Conservation (phyloP, 2,113 vertebrate species). For the Rhodinocichla rosea region DNA sequence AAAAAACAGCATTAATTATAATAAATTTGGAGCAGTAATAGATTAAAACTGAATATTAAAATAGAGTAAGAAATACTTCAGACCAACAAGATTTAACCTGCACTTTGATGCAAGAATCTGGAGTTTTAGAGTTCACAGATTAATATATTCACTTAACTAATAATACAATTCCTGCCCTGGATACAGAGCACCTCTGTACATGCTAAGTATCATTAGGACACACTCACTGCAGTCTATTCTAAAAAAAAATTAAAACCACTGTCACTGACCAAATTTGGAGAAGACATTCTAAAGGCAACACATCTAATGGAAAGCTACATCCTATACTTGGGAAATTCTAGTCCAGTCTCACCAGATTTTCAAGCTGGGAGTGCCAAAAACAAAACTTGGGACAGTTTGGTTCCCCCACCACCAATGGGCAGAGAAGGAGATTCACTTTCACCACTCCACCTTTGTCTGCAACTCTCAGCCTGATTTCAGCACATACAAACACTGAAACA, state of each 20-base stretch:
- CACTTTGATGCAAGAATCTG: neutral
- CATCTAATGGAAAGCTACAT: neutral
- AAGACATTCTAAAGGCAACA: neutral
- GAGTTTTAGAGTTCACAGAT: neutral
- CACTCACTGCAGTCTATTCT: neutral
- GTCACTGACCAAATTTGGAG: neutral
- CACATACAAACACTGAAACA: neutral
- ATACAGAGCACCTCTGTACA: neutral
- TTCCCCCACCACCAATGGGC: neutral
- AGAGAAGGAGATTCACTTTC: neutral
- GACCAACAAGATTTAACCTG: neutral
- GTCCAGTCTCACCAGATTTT: neutral
- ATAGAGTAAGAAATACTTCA: neutral
- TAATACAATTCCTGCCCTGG: neutral
- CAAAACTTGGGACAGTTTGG: neutral
- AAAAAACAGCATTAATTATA: neutral
- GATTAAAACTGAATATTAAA: neutral
- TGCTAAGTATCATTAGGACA: neutral
- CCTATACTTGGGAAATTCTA: neutral
- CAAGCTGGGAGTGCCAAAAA: neutral
- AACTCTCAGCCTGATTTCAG: neutral
- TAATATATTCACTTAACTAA: neutral
- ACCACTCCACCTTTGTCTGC: too few relatives aligned
- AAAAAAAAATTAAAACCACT: neutral
- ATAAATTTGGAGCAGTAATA: neutral